These are phyloP conservation scores for Mixornis gularis DNA, from an alignment of 2,113 vertebrate species.

Conservation along the genomic window DNA sequence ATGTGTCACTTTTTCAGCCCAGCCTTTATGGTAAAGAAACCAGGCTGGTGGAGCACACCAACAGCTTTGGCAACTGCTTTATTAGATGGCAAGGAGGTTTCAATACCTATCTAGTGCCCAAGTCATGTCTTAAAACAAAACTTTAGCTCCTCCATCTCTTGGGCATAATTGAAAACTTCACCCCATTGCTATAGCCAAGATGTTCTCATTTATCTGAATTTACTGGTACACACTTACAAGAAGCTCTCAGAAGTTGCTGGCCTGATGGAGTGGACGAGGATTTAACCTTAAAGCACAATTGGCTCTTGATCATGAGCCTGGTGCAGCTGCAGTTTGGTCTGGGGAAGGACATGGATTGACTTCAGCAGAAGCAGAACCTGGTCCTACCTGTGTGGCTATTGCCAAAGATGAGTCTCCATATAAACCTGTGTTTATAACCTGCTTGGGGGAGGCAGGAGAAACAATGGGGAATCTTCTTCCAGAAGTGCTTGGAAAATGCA, in stretches of 20 bases:
- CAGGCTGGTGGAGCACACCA: slow-evolving; percentile 42
- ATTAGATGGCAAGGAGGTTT: not conserved
- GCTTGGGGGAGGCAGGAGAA: not conserved
- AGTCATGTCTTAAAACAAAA: not conserved
- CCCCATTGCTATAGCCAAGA: not conserved
- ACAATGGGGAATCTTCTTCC: not conserved
- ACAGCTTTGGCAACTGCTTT: slow-evolving; percentile 38
- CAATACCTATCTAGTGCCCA: not conserved
- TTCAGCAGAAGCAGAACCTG: not conserved
- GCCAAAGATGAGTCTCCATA: slow-evolving; percentile 33
- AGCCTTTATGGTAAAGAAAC: slow-evolving; percentile 23
- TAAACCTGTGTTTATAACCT: not conserved
- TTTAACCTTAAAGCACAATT: slow-evolving; percentile 26
- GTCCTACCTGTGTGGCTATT: not conserved
- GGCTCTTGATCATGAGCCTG: not conserved
- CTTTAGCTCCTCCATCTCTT: not conserved
- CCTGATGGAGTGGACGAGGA: not conserved
- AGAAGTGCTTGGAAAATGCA: not conserved
- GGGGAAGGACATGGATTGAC: not conserved
- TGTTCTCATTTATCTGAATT: slow-evolving; percentile 4
- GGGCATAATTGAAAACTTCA: not conserved
- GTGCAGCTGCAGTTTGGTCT: not conserved
- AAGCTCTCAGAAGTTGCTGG: not conserved
- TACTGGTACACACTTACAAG: not conserved
- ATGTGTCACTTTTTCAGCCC: slow-evolving; percentile 24